These are phyloP conservation scores for Electrophaes corylata DNA, from an alignment of 2,888 invertebrate species.

Conservation along the genomic window DNA sequence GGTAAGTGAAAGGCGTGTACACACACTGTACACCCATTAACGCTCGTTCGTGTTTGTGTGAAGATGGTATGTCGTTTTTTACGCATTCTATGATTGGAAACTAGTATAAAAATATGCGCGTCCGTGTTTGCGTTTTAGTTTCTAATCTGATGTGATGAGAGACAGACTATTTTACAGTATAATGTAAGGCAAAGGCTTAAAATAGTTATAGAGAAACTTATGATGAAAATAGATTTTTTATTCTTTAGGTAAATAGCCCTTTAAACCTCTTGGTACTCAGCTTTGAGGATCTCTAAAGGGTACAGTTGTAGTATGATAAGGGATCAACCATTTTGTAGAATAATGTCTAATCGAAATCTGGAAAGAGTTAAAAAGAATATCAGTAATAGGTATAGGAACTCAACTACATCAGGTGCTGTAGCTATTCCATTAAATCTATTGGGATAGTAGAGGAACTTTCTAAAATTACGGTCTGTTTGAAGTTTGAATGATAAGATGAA, in stretches of 20 bases:
- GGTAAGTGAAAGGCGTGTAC: constrained; percentile 76
- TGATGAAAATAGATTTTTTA: background rate
- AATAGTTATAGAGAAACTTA: background rate
- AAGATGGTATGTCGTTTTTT: constrained; percentile 66
- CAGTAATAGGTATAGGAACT: too few species aligned
- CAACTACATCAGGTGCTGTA: too few species aligned
- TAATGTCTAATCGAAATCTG: too few species aligned
- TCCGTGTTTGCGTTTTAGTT: constrained; percentile 62
- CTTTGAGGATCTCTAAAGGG: background rate
- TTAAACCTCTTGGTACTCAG: background rate
- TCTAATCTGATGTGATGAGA: constrained; percentile 48
- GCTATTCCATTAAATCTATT: too few species aligned
- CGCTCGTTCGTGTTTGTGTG: constrained; percentile 55
- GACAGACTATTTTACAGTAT: constrained; percentile 25
- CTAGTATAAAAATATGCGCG: constrained; percentile 72
- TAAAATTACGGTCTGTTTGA: too few species aligned
- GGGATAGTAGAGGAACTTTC: too few species aligned
- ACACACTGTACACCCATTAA: constrained; percentile 55
- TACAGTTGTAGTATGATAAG: too few species aligned
- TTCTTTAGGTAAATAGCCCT: too few species aligned
- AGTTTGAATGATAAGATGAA: too few species aligned
- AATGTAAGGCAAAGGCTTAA: constrained; percentile 8
- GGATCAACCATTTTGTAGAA: too few species aligned
- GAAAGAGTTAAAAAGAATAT: too few species aligned
- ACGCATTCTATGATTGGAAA: constrained; percentile 64